Evolutionary conservation across 2,797 vertebrate species (phyloP).

Genomic region (Ceryle rudis): DNA sequence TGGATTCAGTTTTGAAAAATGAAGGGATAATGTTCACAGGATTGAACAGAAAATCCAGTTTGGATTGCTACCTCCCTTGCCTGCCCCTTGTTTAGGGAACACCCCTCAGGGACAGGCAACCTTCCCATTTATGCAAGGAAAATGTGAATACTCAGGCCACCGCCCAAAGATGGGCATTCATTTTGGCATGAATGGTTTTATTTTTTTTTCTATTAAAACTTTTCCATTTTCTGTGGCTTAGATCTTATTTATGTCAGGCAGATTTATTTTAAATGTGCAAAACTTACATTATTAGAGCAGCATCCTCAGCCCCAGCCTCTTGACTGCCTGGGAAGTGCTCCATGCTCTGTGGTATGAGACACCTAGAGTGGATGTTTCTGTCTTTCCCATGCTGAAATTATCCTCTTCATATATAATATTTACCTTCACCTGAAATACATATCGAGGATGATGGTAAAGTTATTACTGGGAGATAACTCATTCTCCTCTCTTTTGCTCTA

Average conservation of each 20-base stretch:
- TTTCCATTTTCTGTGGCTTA: neutral
- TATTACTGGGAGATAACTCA: neutral
- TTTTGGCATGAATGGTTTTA: neutral
- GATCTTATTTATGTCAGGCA: neutral
- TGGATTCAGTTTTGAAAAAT: neutral
- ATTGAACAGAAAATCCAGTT: neutral
- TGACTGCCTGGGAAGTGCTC: neutral
- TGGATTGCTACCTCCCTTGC: neutral
- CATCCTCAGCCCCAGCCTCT: neutral
- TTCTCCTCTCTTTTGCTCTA: neutral
- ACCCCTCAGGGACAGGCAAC: fast-evolving
- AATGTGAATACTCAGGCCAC: neutral
- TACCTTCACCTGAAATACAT: neutral
- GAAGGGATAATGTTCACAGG: neutral
- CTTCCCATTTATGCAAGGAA: neutral
- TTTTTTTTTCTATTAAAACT: neutral
- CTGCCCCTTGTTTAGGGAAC: neutral
- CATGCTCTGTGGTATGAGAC: neutral
- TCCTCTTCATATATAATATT: neutral
- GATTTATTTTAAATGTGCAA: neutral
- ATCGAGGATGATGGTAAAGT: neutral
- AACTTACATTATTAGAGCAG: neutral
- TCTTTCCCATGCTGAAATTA: neutral
- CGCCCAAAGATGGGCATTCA: fast-evolving
- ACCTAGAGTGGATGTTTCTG: neutral